phyloP scores from a whole-genome alignment of 1,140 invertebrate species.

The Bombus superbus region DNA sequence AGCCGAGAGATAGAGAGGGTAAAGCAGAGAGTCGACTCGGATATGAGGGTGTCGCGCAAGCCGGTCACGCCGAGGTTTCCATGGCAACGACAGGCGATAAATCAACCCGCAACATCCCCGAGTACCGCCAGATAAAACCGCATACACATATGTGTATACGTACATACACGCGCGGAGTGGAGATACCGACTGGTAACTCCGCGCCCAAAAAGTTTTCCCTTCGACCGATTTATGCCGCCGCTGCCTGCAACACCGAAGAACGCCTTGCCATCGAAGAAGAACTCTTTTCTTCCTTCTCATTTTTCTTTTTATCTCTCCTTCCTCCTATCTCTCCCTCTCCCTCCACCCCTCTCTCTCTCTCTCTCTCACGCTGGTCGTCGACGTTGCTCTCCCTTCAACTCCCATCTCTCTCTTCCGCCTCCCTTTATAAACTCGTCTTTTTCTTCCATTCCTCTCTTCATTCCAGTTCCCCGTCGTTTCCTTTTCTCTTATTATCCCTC shows the following conservation, averaged over 20 bases:
- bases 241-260: constrained; percentile 53
- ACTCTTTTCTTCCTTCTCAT: not conserved
- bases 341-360: not conserved
- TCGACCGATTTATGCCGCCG: constrained; percentile 71
- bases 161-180: constrained; percentile 30
- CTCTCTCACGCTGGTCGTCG: no score
- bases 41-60: constrained; percentile 82
- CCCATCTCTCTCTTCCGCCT: not conserved
- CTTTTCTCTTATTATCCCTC: constrained; percentile 20
- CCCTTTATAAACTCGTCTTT: constrained; percentile 42
- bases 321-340: not conserved
- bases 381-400: not conserved
- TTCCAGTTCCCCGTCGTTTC: constrained; percentile 32
- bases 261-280: constrained; percentile 49
- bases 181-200: constrained; percentile 71
- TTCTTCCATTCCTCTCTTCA: constrained; percentile 37
- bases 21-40: constrained; percentile 74
- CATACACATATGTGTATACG: constrained; percentile 71
- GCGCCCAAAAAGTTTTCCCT: constrained; percentile 72
- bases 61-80: constrained; percentile 80
- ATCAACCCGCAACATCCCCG: constrained; percentile 81
- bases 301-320: constrained; percentile 40
- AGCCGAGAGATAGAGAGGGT: constrained; percentile 60
- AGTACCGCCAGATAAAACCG: constrained; percentile 76
- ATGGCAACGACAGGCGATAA: constrained; percentile 81